phyloP scores from a whole-genome alignment of 2,888 invertebrate species.

The Amphipoea oculea region DNA sequence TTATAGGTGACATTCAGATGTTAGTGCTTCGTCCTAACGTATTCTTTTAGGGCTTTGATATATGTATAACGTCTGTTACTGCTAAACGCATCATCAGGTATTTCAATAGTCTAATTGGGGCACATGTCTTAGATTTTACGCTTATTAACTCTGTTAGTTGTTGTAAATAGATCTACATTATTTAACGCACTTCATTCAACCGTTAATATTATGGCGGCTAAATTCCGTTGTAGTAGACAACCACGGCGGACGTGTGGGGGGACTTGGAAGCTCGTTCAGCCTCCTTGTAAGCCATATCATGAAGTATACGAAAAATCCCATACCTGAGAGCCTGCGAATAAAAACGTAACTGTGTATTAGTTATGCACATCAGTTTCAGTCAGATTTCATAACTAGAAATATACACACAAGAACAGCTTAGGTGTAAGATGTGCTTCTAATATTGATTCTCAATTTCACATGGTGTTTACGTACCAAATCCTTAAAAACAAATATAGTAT shows the following conservation, averaged over 20 bases:
- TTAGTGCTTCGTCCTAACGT: too few species aligned
- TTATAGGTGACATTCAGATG: too few species aligned
- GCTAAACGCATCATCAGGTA: too few species aligned
- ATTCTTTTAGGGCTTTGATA: too few species aligned
- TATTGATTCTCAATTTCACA: not conserved
- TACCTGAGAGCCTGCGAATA: constrained; percentile 68
- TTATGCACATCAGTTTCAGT: not conserved
- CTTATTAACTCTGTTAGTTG: not conserved
- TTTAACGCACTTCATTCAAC: constrained; percentile 19
- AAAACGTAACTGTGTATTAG: constrained; percentile 9
- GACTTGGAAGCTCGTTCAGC: constrained; percentile 75
- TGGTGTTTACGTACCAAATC: not conserved
- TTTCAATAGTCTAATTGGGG: not conserved
- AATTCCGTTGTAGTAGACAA: constrained; percentile 18
- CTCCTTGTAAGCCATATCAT: constrained; percentile 79
- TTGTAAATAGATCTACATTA: not conserved
- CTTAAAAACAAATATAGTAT: not conserved
- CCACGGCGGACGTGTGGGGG: constrained; percentile 65
- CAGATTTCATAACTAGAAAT: not conserved
- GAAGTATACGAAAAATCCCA: constrained; percentile 74
- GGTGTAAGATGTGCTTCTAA: too few species aligned
- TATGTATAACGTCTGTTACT: too few species aligned
- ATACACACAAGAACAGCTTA: too few species aligned
- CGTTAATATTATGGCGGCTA: constrained; percentile 20
- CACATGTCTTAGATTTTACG: not conserved